A percentile compares a stretch with the other conserved stretches of the same genome.
Conservation (phyloP, 2,113 vertebrate genomes). For the Chaenogobius annularis region DNA sequence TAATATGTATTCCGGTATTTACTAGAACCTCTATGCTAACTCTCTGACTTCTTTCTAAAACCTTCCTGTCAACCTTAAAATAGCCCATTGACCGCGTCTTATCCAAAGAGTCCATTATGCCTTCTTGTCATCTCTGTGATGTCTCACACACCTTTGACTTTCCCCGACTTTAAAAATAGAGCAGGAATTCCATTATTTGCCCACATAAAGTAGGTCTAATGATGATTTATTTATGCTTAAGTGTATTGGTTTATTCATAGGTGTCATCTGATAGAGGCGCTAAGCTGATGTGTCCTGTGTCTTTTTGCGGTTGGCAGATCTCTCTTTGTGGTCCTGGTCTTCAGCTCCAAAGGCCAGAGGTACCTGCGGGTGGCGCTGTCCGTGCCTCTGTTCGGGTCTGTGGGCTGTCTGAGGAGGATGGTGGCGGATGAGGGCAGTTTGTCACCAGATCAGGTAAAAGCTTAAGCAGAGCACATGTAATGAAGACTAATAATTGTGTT, state of each 20-base stretch:
- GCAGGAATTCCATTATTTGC: slow-evolving; percentile 68
- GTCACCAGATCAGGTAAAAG: slow-evolving; percentile 84
- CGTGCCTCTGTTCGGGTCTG: slow-evolving; percentile 84
- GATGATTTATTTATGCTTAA: slow-evolving; percentile 73
- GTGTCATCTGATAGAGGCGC: not conserved
- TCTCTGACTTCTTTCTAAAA: not conserved
- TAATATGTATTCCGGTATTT: slow-evolving; percentile 4
- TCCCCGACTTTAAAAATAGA: slow-evolving; percentile 62
- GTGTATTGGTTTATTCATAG: slow-evolving; percentile 66
- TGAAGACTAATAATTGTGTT: not conserved
- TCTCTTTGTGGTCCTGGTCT: slow-evolving; percentile 87
- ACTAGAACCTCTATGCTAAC: not conserved
- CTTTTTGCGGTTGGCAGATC: slow-evolving; percentile 70
- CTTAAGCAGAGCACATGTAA: not conserved
- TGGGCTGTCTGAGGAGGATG: slow-evolving; percentile 85
- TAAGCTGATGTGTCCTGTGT: slow-evolving; percentile 25
- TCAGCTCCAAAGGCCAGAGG: slow-evolving; percentile 84
- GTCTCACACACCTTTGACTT: slow-evolving; percentile 42
- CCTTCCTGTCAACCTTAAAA: not conserved
- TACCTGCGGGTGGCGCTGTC: slow-evolving; percentile 87
- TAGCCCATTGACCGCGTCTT: not conserved
- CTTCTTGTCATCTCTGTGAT: slow-evolving; percentile 44
- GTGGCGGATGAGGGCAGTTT: slow-evolving; percentile 86
- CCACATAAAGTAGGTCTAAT: slow-evolving; percentile 62
- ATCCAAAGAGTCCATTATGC: slow-evolving; percentile 48